Percentiles rank a stretch among this genome's conserved stretches.
Conservation (phyloP, 2,888 invertebrate genomes). For the Blomia tropicalis region DNA sequence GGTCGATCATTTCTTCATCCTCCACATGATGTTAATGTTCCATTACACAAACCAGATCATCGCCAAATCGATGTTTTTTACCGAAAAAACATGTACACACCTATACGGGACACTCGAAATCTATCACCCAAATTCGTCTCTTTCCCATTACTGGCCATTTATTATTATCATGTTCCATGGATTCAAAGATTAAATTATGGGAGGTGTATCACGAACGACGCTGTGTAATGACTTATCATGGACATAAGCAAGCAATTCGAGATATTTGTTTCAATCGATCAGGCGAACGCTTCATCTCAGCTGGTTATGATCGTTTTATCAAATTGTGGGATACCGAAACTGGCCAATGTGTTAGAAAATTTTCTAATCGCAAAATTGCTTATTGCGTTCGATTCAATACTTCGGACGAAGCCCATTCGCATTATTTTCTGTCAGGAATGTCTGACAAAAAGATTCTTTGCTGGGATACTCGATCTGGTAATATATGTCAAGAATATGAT, state of each 20-base stretch:
- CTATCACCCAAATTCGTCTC: conserved; percentile 84
- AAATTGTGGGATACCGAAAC: conserved; percentile 99
- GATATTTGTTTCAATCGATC: conserved; percentile 89
- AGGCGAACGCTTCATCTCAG: conserved; percentile 81
- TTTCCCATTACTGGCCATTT: conserved; percentile 87
- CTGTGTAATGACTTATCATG: conserved; percentile 81
- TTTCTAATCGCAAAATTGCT: conserved; percentile 88
- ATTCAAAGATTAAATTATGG: conserved; percentile 92
- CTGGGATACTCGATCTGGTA: conserved; percentile 88
- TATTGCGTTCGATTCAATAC: conserved; percentile 89
- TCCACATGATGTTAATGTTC: conserved; percentile 70
- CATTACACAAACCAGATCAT: conserved; percentile 56
- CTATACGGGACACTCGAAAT: conserved; percentile 93
- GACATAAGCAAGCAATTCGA: conserved; percentile 88
- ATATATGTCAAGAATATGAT: conserved; percentile 94
- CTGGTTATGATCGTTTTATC: conserved; percentile 79
- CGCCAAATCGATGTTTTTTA: conserved; percentile 89
- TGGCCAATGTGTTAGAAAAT: conserved; percentile 45
- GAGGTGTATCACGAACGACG: conserved; percentile 89
- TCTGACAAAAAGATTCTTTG: conserved; percentile 99
- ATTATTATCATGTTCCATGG: conserved; percentile 88
- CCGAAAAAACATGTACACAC: conserved; percentile 90
- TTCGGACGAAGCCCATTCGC: conserved; percentile 89
- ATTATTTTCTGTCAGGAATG: conserved; percentile 93
- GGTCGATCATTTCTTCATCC: conserved; percentile 83